These are phyloP conservation scores for Steinernema feltiae DNA, from an alignment of 1,140 invertebrate species.

Conservation along the genomic window DNA sequence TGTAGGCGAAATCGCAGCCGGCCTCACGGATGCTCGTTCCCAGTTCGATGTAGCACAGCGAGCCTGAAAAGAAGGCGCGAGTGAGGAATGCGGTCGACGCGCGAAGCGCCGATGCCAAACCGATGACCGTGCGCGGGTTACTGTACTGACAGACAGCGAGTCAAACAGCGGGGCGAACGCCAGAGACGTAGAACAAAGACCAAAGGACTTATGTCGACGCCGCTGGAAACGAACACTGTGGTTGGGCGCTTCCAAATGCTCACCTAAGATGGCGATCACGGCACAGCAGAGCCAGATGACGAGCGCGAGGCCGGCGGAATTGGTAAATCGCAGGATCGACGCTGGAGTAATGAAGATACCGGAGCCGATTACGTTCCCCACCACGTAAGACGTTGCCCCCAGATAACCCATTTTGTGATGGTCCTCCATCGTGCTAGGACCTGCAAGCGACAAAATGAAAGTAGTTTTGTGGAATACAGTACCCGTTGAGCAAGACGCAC, in stretches of 20 bases:
- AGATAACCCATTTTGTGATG: slow-evolving; percentile 39
- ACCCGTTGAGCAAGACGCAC: not conserved
- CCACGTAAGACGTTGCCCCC: slow-evolving; percentile 55
- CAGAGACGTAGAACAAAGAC: not conserved
- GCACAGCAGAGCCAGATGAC: slow-evolving; percentile 33
- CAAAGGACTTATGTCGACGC: not conserved
- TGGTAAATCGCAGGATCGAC: slow-evolving; percentile 49
- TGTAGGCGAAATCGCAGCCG: slow-evolving; percentile 57
- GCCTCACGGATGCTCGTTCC: slow-evolving; percentile 50
- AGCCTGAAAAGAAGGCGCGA: slow-evolving; percentile 23
- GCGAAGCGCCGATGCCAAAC: not conserved
- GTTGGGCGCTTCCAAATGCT: not conserved
- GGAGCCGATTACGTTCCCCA: slow-evolving; percentile 60
- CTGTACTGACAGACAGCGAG: too few species aligned
- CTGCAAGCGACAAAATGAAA: not conserved
- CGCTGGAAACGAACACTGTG: slow-evolving; percentile 1
- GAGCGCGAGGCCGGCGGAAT: slow-evolving; percentile 36
- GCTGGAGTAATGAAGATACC: slow-evolving; percentile 60
- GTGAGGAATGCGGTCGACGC: not conserved
- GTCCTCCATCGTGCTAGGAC: slow-evolving; percentile 11
- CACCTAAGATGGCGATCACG: slow-evolving; percentile 29
- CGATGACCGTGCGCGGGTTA: not conserved
- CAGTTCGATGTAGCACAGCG: slow-evolving; percentile 55
- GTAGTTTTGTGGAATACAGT: not conserved
- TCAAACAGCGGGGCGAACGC: too few species aligned